Conservation (phyloP, 2,113 vertebrate genomes). For the Noctilio leporinus region DNA sequence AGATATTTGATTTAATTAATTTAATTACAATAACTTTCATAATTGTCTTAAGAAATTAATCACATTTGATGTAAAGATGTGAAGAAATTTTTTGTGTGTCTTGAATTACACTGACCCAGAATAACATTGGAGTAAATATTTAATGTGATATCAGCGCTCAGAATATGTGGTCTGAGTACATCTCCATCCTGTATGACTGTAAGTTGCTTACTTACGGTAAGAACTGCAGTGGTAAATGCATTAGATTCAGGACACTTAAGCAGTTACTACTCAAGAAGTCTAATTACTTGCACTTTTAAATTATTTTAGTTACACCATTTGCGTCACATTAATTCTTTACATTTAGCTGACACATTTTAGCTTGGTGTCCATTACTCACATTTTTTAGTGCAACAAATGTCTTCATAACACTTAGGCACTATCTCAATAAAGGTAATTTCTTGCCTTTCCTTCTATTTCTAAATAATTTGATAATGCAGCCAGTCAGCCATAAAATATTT, state of each 20-base stretch:
- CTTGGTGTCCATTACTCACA: background rate
- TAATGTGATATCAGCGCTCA: background rate
- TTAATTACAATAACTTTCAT: constrained; percentile 63
- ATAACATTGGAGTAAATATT: constrained; percentile 7
- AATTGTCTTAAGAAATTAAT: constrained; percentile 66
- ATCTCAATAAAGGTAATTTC: background rate
- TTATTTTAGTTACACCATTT: background rate
- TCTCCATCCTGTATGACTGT: background rate
- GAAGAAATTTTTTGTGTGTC: background rate
- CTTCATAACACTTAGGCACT: background rate
- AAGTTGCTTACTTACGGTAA: background rate
- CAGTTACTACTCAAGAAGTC: background rate
- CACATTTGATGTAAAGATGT: constrained; percentile 34
- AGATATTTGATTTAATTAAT: constrained; percentile 62
- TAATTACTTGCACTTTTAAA: background rate
- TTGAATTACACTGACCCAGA: constrained; percentile 6
- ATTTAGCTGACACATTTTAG: background rate
- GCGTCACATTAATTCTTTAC: background rate
- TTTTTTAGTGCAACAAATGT: background rate
- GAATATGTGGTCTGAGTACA: background rate
- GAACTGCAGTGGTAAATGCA: background rate
- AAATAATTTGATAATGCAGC: background rate
- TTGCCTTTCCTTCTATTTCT: background rate
- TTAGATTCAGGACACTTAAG: background rate
- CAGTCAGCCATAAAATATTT: background rate